These are phyloP conservation scores for Pipistrellus kuhlii DNA, from an alignment of 2,797 vertebrate genomes.

Conservation along the genomic window DNA sequence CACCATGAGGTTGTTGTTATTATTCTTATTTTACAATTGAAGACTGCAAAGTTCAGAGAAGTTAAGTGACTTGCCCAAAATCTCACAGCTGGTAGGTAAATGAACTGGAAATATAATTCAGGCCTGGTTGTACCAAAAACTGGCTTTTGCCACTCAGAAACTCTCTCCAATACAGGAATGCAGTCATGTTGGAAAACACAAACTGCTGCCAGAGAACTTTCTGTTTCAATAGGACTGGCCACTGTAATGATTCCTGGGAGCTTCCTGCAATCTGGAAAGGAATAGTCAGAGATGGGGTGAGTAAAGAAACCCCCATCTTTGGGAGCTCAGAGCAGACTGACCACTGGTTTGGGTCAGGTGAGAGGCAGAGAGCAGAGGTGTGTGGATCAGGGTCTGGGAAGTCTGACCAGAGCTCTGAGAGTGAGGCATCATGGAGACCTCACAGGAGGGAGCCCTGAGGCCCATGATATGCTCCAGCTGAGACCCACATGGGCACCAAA, in stretches of 20 bases:
- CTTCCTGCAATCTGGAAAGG: background rate
- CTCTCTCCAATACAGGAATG: background rate
- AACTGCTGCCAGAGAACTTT: background rate
- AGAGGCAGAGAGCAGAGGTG: background rate
- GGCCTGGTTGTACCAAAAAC: background rate
- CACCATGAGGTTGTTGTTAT: background rate
- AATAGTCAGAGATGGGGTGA: background rate
- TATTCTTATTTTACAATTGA: slow-evolving; percentile 26
- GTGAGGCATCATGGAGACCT: background rate
- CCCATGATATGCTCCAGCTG: background rate
- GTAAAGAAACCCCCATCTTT: background rate
- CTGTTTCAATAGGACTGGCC: background rate
- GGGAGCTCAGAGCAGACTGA: background rate
- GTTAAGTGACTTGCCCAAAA: background rate
- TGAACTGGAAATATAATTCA: background rate
- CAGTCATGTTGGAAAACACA: background rate
- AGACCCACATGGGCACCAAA: background rate
- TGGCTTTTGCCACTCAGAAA: background rate
- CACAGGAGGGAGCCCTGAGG: background rate
- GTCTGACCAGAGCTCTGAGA: background rate
- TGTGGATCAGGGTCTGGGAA: accelerated
- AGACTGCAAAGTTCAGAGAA: background rate
- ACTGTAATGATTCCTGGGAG: background rate
- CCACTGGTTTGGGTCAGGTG: background rate
- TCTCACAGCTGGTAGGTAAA: background rate